Evolutionary conservation across 1,140 invertebrate species (phyloP).

Genomic region (Helicorthomorpha holstii): DNA sequence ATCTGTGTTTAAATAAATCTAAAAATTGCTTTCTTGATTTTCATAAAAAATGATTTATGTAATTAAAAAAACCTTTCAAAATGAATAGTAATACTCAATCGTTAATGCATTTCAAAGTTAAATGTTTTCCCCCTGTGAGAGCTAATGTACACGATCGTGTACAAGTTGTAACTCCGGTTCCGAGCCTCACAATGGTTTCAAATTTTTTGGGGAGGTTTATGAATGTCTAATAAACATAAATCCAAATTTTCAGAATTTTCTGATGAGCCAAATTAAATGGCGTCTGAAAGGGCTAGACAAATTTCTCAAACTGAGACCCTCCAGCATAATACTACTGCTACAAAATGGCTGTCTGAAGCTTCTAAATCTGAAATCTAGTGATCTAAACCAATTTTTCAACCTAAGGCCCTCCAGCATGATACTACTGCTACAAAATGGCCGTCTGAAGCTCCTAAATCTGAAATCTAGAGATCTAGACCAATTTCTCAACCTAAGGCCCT

Average conservation of each 20-base stretch:
- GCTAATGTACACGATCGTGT: not conserved
- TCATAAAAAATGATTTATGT: not conserved
- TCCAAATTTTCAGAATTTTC: not conserved
- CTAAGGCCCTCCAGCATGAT: no score
- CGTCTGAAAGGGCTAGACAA: not conserved
- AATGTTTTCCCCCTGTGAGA: not conserved
- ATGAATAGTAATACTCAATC: not conserved
- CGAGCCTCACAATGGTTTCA: not conserved
- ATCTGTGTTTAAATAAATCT: not conserved
- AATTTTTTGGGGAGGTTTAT: not conserved
- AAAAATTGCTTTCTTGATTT: not conserved
- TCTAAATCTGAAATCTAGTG: no score
- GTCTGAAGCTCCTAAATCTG: no score
- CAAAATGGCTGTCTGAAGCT: no score
- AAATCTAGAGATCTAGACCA: no score
- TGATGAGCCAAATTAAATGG: not conserved
- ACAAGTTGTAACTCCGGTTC: not conserved
- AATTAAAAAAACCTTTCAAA: no score
- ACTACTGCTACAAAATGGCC: no score
- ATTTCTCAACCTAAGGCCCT: no score
- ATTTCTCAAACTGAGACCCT: no score
- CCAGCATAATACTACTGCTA: no score
- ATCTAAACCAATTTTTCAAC: no score
- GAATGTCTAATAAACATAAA: not conserved
- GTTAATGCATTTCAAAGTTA: not conserved